Conservation (phyloP, 2,113 vertebrate genomes). For the Riparia riparia region DNA sequence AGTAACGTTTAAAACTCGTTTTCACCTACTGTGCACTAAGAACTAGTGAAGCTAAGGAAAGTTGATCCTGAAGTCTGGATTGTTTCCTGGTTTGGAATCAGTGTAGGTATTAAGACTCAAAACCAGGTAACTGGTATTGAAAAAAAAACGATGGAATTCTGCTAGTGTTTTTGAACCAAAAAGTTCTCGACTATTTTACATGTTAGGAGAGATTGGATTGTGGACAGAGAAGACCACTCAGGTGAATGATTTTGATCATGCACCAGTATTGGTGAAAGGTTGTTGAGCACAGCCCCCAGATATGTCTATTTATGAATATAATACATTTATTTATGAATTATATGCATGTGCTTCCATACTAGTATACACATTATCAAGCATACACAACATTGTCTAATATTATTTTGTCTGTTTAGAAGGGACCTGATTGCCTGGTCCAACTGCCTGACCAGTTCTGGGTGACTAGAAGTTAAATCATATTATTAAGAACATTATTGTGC, state of each 20-base stretch:
- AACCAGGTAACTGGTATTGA: not conserved
- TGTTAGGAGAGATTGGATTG: not conserved
- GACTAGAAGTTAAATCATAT: not conserved
- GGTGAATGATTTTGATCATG: not conserved
- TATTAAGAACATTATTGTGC: not conserved
- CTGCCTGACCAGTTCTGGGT: not conserved
- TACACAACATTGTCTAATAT: not conserved
- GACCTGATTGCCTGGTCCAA: not conserved
- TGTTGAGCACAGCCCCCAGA: fast-evolving
- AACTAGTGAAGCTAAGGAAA: not conserved
- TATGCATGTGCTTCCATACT: not conserved
- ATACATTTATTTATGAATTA: not conserved
- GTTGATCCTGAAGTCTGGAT: not conserved
- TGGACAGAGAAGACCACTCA: not conserved
- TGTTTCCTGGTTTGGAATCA: not conserved
- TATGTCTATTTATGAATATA: not conserved
- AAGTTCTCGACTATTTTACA: not conserved
- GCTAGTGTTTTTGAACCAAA: not conserved
- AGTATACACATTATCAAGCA: not conserved
- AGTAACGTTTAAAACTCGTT: not conserved
- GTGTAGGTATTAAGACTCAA: not conserved
- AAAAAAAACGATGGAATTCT: not conserved
- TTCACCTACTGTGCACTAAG: not conserved
- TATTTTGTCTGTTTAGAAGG: not conserved
- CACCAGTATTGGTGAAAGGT: not conserved